phyloP scores from a whole-genome alignment of 2,113 vertebrate genomes.

The Cebidichthys violaceus region DNA sequence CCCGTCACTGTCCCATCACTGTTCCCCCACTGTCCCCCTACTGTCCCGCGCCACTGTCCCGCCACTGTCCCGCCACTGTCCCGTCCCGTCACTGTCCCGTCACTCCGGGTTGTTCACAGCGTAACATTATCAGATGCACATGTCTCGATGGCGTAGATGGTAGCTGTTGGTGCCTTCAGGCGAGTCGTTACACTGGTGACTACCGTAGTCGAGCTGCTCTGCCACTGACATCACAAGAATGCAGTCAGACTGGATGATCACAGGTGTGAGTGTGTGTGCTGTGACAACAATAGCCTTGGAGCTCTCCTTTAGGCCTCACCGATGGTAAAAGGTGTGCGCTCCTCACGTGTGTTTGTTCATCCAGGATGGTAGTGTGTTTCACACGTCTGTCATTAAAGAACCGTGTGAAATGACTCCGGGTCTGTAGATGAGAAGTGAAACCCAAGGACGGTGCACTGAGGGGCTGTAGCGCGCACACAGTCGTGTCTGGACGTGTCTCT shows the following conservation, averaged over 20 bases:
- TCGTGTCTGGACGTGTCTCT: background rate
- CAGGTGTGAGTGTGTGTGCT: slow-evolving; percentile 17
- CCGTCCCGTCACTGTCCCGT: too few species aligned
- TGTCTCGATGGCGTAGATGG: background rate
- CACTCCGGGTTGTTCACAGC: too few species aligned
- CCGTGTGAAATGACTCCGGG: background rate
- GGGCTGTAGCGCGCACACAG: too few species aligned
- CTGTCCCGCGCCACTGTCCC: too few species aligned
- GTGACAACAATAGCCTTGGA: background rate
- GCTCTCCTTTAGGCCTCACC: background rate
- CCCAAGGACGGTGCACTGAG: background rate
- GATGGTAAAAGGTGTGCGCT: background rate
- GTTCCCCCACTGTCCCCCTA: too few species aligned
- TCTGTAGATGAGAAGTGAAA: background rate
- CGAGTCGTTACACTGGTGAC: slow-evolving; percentile 13
- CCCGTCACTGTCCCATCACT: too few species aligned
- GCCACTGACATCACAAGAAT: slow-evolving; percentile 37
- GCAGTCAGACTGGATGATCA: slow-evolving; percentile 25
- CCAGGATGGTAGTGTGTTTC: background rate
- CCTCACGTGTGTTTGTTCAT: background rate
- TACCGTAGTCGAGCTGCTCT: background rate
- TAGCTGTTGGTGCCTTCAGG: slow-evolving; percentile 4
- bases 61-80: too few species aligned
- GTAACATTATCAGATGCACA: too few species aligned
- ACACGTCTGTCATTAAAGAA: background rate